Percentiles rank a stretch among this genome's conserved stretches.
Evolutionary conservation across 2,888 invertebrate species (phyloP).

Genomic region (Leistus spinibarbis): DNA sequence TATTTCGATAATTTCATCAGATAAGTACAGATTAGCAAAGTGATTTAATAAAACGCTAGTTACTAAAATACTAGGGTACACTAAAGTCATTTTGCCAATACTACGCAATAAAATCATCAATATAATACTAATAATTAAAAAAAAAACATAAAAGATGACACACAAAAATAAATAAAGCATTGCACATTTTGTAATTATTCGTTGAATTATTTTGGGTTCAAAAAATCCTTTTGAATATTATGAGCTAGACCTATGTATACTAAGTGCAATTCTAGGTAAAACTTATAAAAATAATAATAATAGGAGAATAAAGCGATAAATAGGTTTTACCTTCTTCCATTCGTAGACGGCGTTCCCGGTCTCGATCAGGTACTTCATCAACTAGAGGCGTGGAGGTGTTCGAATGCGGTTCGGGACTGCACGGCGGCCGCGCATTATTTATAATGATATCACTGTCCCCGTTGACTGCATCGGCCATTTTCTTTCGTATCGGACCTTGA

Average conservation of each 20-base stretch:
- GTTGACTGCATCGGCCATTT: constrained; percentile 49
- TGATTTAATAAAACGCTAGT: neutral
- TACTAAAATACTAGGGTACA: too few relatives aligned
- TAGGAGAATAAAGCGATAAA: constrained; percentile 6
- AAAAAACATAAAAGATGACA: neutral
- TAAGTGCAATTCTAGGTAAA: neutral
- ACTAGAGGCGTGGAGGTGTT: constrained; percentile 68
- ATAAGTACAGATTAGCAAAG: neutral
- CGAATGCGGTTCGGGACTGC: constrained; percentile 66
- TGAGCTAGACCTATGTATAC: neutral
- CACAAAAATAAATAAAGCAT: neutral
- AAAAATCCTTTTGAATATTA: neutral
- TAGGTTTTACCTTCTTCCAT: constrained; percentile 58
- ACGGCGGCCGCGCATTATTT: constrained; percentile 5
- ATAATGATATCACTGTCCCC: constrained; percentile 8
- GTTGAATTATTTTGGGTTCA: neutral
- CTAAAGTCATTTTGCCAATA: neutral
- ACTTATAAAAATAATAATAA: neutral
- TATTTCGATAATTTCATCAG: neutral
- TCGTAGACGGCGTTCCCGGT: constrained; percentile 58
- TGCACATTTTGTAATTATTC: neutral
- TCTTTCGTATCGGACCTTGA: constrained; percentile 59
- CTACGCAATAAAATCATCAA: neutral
- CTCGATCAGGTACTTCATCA: constrained; percentile 63
- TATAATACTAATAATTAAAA: neutral